A percentile compares a stretch with the other conserved stretches of the same genome.
phyloP scores from a whole-genome alignment of 2,888 invertebrate species.

The Choreutis nemorana region DNA sequence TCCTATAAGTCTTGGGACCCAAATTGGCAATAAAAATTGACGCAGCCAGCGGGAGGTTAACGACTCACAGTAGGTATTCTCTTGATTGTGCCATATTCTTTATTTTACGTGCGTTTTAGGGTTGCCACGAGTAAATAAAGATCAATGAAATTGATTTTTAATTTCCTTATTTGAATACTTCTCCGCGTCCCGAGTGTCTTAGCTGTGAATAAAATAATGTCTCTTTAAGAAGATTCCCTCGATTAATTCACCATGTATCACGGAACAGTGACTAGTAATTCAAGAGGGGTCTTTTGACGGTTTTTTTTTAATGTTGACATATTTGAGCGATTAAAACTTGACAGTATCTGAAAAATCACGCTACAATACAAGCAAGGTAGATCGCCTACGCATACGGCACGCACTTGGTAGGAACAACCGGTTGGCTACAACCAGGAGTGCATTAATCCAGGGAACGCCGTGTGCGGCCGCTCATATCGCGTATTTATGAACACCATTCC shows the following conservation, averaged over 20 bases:
- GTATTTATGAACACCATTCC: conserved; percentile 53
- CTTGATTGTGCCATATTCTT: conserved; percentile 11
- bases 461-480: conserved; percentile 51
- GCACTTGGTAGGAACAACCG: conserved; percentile 14
- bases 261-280: no score
- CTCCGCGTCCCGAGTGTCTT: no score
- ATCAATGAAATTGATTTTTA: no score
- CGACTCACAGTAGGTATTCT: conserved; percentile 18
- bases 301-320: no score
- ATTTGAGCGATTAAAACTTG: no score
- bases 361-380: no score
- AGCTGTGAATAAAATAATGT: no score
- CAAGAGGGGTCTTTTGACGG: no score
- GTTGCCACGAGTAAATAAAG: conserved; percentile 10
- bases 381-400: conserved; percentile 38
- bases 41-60: conserved; percentile 21
- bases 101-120: conserved; percentile 9
- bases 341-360: no score
- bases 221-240: no score
- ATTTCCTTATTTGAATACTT: no score
- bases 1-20: conserved; percentile 7
- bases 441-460: conserved; percentile 46
- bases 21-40: conserved; percentile 18
- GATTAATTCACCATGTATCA: no score
- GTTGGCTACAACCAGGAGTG: conserved; percentile 27